Conservation (phyloP, 2,113 vertebrate genomes). For the Orientallactaga bullata region DNA sequence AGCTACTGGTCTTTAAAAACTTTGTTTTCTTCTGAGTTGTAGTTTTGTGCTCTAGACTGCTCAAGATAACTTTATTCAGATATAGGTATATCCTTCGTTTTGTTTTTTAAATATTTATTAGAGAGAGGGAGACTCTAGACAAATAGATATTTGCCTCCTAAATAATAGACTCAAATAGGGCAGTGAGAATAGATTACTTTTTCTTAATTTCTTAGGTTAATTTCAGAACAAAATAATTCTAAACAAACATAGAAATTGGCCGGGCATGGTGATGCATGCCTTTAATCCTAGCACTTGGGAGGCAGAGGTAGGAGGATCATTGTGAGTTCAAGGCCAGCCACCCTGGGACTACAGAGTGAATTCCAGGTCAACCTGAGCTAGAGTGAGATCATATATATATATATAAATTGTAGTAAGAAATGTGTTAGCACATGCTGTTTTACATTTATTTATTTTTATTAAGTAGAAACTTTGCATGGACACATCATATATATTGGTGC, state of each 20-base stretch:
- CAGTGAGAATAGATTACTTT: background rate
- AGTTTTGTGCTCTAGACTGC: background rate
- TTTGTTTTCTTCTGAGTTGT: background rate
- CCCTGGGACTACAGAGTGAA: no score
- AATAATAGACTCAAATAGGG: background rate
- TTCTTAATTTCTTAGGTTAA: constrained; percentile 22
- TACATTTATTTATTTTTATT: no score
- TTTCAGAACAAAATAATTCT: background rate
- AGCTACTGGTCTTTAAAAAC: background rate
- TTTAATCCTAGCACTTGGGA: no score
- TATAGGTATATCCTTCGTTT: background rate
- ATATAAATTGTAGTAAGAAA: no score
- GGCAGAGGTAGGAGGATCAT: no score
- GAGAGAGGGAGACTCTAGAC: background rate
- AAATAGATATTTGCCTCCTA: background rate
- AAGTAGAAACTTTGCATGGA: no score
- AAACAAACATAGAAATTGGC: background rate
- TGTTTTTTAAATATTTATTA: background rate
- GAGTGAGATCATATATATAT: no score
- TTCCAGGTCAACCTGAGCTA: no score
- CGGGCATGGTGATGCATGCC: no score
- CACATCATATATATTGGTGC: no score
- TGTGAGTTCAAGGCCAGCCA: no score
- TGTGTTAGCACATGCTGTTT: no score
- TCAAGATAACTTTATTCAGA: background rate